Evolutionary conservation across 2,113 vertebrate species (phyloP).

Genomic region (Psilopsiagon aurifrons): DNA sequence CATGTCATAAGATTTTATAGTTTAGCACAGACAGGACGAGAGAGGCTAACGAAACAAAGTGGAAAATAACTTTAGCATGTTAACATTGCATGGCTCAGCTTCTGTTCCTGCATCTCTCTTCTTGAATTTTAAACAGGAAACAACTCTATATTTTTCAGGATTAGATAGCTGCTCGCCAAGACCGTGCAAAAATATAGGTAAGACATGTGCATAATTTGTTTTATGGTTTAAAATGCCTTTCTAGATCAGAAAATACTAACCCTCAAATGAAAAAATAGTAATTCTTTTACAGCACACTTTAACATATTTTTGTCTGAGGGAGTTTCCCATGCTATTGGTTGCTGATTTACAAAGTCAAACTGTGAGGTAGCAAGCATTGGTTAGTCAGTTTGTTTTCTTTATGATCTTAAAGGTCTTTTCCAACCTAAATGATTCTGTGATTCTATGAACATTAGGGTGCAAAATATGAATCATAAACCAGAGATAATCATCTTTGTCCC

Average conservation of each 20-base stretch:
- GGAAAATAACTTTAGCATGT: not conserved
- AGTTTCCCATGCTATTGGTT: not conserved
- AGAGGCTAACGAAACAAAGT: not conserved
- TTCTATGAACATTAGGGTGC: not conserved
- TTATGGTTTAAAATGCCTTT: not conserved
- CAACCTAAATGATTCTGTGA: not conserved
- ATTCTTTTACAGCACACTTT: not conserved
- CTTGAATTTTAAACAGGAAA: slow-evolving; percentile 26
- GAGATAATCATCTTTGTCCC: not conserved
- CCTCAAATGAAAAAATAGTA: not conserved
- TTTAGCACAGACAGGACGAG: not conserved
- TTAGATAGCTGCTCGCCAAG: not conserved
- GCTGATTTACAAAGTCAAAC: not conserved
- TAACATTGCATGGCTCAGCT: not conserved
- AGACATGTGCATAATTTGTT: not conserved
- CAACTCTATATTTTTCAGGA: slow-evolving; percentile 59
- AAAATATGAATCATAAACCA: not conserved
- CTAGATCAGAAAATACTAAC: not conserved
- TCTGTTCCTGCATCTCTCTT: not conserved
- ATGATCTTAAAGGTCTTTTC: not conserved
- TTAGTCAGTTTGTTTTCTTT: not conserved
- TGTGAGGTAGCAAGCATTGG: not conserved
- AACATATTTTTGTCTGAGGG: not conserved
- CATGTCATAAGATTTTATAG: not conserved
- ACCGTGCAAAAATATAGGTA: slow-evolving; percentile 51